phyloP scores from a whole-genome alignment of 2,797 vertebrate genomes.

The Geotrypetes seraphini region DNA sequence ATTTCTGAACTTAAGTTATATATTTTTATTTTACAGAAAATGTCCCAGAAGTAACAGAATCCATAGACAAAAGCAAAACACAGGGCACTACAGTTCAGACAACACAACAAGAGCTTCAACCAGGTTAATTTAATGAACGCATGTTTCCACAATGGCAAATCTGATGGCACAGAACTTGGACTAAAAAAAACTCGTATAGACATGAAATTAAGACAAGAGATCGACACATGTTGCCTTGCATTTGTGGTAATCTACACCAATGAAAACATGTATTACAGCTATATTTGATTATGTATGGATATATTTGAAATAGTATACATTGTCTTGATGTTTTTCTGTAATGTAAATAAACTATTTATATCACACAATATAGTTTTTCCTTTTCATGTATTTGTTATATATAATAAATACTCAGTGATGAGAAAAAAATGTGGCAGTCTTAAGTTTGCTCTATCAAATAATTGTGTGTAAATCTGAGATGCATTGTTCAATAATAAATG shows the following conservation, averaged over 20 bases:
- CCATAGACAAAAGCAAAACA: slow-evolving; percentile 97
- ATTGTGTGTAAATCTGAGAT: slow-evolving; percentile 34
- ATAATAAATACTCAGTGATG: slow-evolving; percentile 75
- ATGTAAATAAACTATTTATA: slow-evolving; percentile 99
- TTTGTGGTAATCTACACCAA: slow-evolving; percentile 98
- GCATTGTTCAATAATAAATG: too few species aligned
- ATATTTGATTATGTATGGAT: slow-evolving; percentile 98
- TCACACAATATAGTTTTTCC: slow-evolving; percentile 86
- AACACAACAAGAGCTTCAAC: slow-evolving; percentile 97
- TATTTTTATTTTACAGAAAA: slow-evolving; percentile 69
- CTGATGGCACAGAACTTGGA: slow-evolving; percentile 53
- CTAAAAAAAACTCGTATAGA: slow-evolving; percentile 64
- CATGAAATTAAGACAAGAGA: slow-evolving; percentile 61
- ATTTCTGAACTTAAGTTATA: background rate
- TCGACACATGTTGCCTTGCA: slow-evolving; percentile 98
- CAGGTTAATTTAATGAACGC: slow-evolving; percentile 88
- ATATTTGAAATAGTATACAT: slow-evolving; percentile 99
- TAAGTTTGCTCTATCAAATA: slow-evolving; percentile 53
- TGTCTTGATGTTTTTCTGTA: slow-evolving; percentile 99
- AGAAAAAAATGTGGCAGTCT: slow-evolving; percentile 58
- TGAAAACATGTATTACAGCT: slow-evolving; percentile 92
- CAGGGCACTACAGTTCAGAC: slow-evolving; percentile 96
- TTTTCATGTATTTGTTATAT: slow-evolving; percentile 77
- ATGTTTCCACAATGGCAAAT: slow-evolving; percentile 64
- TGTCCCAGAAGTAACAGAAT: slow-evolving; percentile 96